A percentile compares a stretch with the other conserved stretches of the same genome.
Conservation (phyloP, 2,113 vertebrate species). For the Elgaria multicarinata region DNA sequence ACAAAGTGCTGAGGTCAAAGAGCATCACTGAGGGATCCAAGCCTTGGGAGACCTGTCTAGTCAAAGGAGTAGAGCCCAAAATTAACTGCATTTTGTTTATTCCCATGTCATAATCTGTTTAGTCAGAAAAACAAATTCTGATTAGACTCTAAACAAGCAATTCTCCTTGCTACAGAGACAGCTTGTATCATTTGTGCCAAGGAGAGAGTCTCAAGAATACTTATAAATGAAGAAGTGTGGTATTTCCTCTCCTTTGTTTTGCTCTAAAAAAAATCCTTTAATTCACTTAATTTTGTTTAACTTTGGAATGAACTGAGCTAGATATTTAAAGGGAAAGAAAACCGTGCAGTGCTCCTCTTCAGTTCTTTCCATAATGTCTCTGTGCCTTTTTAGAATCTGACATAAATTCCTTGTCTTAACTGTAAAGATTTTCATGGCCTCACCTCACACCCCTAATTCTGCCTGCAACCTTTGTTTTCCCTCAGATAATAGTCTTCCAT, state of each 20-base stretch:
- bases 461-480: neutral
- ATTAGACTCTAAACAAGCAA: conserved; percentile 77
- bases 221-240: conserved; percentile 17
- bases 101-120: conserved; percentile 78
- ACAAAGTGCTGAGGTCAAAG: conserved; percentile 17
- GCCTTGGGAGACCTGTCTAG: conserved; percentile 75
- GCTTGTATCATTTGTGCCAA: conserved; percentile 49
- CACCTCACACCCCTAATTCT: neutral
- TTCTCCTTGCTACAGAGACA: conserved; percentile 68
- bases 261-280: neutral
- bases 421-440: neutral
- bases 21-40: conserved; percentile 65
- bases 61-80: conserved; percentile 69
- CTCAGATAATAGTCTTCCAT: neutral
- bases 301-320: neutral
- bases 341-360: neutral
- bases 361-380: neutral
- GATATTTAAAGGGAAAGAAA: neutral
- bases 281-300: conserved; percentile 12
- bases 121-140: conserved; percentile 79
- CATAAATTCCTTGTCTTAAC: neutral
- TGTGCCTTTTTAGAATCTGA: neutral
- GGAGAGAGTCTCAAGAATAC: neutral
- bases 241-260: conserved; percentile 13
- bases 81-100: conserved; percentile 76